Evolutionary conservation across 1,140 invertebrate species (phyloP), one percentile per base, ranked within the genome.

Genomic region (Stenopsyche tienmushanensis): DNA sequence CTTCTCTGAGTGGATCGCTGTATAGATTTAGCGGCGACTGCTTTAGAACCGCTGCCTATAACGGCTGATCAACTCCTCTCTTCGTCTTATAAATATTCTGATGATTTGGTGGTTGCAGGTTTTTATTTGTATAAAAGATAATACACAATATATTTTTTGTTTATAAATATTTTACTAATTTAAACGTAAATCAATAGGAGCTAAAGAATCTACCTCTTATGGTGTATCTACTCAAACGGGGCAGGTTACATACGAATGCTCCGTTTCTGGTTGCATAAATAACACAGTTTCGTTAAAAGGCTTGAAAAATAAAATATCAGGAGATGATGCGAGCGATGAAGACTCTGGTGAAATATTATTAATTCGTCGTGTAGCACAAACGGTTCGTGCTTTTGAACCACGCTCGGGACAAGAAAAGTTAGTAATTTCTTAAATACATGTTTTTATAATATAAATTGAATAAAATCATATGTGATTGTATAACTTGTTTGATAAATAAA

Each of bases 21-120:
- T 98, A 95, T 77, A 91, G 90, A 75, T 92, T 95, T 77, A 92
- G 96, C 82, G 94, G 93, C 0, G 87, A 92, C n/a, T 52, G 89
- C 85, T 71, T 86, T 98, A 55, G 91, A 97, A 79, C 85, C 90
- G 0, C 80, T 97, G 54, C 93, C 93, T 17, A 85, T 97, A 63
- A 88, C 88, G 50, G 88, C 92, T 0, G 93, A 96, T 57, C 85
- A 88, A 66, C 82, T 98, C 10, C 83, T 98, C 0, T 86, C 87
- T 62, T 90, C 90, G 2, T 93, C 93, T 0, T 90, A 90, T 76
- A 88, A 88, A 73, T 90, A 94, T 71, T 89, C 89, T 1, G 90
- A 96, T 75, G 89, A 94, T 78, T 73, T 93, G 24, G 87, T 94
- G 18, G 90, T 97, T 72, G 91, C 93, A 72, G 96, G 92, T 83